Evolutionary conservation across 2,888 invertebrate genomes (phyloP), one percentile per base, ranked within the genome.

Genomic region (Limnephilus marmoratus): DNA sequence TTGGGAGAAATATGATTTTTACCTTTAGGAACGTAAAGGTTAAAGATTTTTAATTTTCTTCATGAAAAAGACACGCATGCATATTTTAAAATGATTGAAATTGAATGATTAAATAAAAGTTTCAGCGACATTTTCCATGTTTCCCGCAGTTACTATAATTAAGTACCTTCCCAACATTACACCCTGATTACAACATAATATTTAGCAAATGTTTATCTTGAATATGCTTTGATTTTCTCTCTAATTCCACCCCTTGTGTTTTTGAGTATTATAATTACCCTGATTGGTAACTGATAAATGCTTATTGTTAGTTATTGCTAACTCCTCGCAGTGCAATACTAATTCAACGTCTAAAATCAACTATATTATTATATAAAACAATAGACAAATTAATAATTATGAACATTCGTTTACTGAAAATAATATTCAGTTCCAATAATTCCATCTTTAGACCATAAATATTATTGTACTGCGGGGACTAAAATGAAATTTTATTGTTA

Each of bases 401-500:
- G 24, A 49, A 15, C 41, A 80, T 81, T 41, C n/a, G 81, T 29
- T 68, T 81, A 81, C 45, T 37, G 80, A 41, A 13, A 80, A 45
- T 81, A 15, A 85, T 37, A 41, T 41, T 81, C 81, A 81, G 29
- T 81, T 89, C 89, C 80, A n/a, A 31, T 89, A 81, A 80, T 88
- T 37, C 24, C 68, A 81, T 81, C 24, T 29, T n/a, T 45, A 68
- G 68, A 82, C 31, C 15, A 82, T 12, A 15, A 34, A 82, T 82
- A 34, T 82, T 82, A 34, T 82, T 82, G 82, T 29, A 49, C 86
- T 86, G 49, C 86, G 49, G 29, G 53, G 86, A 29, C n/a, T 53
- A 45, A 49, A 49, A 80, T 37, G n/a, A 80, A 37, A 86, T 91
- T 92, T 90, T 81, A 90, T 90, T 92, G 85, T 91, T 86, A 90